Conservation (phyloP, 2,113 vertebrate species). For the Seriola quinqueradiata region DNA sequence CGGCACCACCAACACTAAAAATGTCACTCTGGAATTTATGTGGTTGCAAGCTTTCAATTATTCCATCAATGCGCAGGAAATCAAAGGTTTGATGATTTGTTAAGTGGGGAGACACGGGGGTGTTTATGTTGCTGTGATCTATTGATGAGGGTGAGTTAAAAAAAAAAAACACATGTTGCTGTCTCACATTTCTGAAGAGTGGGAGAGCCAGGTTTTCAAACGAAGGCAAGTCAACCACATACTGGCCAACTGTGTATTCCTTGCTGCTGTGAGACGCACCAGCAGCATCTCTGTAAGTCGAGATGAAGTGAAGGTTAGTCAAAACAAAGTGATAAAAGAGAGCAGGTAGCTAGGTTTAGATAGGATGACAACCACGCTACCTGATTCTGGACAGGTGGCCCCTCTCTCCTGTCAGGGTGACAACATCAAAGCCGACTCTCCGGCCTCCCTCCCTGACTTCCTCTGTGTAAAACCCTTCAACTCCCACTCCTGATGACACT, state of each 20-base stretch:
- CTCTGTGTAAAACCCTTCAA: conserved; percentile 96
- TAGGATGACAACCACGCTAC: conserved; percentile 77
- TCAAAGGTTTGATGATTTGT: conserved; percentile 67
- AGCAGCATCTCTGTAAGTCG: conserved; percentile 66
- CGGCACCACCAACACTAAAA: conserved; percentile 79
- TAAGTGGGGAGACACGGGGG: conserved; percentile 25
- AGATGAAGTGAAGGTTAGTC: conserved; percentile 15
- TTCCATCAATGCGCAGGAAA: conserved; percentile 67
- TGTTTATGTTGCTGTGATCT: conserved; percentile 60
- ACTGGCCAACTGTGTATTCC: conserved; percentile 91
- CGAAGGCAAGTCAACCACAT: conserved; percentile 90
- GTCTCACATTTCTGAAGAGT: conserved; percentile 89
- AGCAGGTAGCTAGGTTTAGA: conserved; percentile 7
- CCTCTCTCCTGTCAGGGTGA: conserved; percentile 90
- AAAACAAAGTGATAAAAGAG: conserved; percentile 43
- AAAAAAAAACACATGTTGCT: not conserved
- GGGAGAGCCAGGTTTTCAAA: conserved; percentile 93
- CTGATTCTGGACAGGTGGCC: conserved; percentile 91
- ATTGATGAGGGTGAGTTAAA: conserved; percentile 43
- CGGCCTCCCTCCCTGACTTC: conserved; percentile 92
- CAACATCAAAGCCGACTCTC: conserved; percentile 95
- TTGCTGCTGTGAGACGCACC: conserved; percentile 73
- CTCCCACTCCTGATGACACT: conserved; percentile 81
- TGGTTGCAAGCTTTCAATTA: conserved; percentile 73
- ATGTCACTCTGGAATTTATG: conserved; percentile 77